A percentile compares a stretch with the other conserved stretches of the same genome.
Evolutionary conservation across 2,797 vertebrate genomes (phyloP).

Genomic region (Clarias laeviceps): DNA sequence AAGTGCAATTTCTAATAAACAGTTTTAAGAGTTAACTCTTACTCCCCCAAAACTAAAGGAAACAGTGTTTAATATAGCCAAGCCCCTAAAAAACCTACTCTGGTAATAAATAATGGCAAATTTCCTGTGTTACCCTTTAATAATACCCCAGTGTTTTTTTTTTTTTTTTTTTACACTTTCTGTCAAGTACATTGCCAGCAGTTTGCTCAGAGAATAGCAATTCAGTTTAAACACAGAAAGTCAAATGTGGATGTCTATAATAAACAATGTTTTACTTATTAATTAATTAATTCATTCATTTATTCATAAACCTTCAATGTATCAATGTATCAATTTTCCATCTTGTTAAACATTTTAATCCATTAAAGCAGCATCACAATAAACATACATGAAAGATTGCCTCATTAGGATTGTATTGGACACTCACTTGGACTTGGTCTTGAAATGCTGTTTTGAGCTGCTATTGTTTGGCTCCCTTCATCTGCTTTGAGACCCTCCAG

Average conservation of each 20-base stretch:
- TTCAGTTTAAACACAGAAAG: not conserved
- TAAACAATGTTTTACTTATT: not conserved
- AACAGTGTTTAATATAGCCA: not conserved
- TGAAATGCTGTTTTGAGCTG: slow-evolving; percentile 51
- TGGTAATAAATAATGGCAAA: not conserved
- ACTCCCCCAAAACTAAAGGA: not conserved
- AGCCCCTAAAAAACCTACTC: not conserved
- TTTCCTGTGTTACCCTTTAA: not conserved
- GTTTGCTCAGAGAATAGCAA: not conserved
- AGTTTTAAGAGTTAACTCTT: slow-evolving; percentile 36
- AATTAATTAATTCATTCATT: too few relatives aligned
- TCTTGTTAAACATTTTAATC: not conserved
- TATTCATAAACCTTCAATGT: not conserved
- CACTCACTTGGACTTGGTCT: slow-evolving; percentile 30
- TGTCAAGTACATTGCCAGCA: not conserved
- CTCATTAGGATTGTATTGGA: not conserved
- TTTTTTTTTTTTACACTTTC: not conserved
- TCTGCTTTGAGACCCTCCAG: slow-evolving; percentile 60
- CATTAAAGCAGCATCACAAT: not conserved
- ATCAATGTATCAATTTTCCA: not conserved
- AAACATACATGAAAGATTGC: not conserved
- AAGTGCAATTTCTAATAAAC: slow-evolving; percentile 25
- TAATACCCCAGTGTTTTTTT: not conserved
- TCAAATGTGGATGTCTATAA: not conserved
- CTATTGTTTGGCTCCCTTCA: slow-evolving; percentile 65